phyloP scores from a whole-genome alignment of 2,888 invertebrate species.

The Bedellia somnulentella region DNA sequence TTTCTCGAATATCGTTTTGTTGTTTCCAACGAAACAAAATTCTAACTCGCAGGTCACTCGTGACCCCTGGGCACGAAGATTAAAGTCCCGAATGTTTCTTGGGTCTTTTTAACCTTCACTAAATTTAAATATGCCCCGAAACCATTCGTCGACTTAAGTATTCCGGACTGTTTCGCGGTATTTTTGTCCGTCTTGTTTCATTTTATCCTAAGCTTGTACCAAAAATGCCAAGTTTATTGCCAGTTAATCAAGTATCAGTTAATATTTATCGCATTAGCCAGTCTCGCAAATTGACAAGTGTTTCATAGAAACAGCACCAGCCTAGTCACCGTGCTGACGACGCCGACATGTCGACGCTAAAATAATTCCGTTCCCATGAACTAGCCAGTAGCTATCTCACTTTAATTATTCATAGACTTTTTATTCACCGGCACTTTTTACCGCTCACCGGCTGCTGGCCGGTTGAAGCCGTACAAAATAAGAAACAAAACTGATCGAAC shows the following conservation, averaged over 20 bases:
- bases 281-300: slow-evolving; percentile 56
- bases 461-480: slow-evolving; percentile 49
- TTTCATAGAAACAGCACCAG: slow-evolving; percentile 22
- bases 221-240: no score
- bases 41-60: slow-evolving; percentile 25
- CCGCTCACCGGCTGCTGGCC: slow-evolving; percentile 34
- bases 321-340: slow-evolving; percentile 19
- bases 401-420: slow-evolving; percentile 62
- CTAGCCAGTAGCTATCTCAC: slow-evolving; percentile 57
- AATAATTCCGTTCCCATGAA: slow-evolving; percentile 57
- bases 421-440: slow-evolving; percentile 53
- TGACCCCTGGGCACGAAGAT: slow-evolving; percentile 44
- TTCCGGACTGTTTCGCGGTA: no score
- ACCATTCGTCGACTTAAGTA: slow-evolving; percentile 34
- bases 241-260: no score
- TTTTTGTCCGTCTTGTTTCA: no score
- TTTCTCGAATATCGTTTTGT: slow-evolving; percentile 53
- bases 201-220: no score
- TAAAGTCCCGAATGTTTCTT: slow-evolving; percentile 41
- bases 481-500: slow-evolving; percentile 51
- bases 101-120: slow-evolving; percentile 42
- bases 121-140: slow-evolving; percentile 53
- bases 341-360: slow-evolving; percentile 48
- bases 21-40: slow-evolving; percentile 21
- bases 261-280: no score